These are phyloP conservation scores for Chrysotoxum bicinctum DNA, from an alignment of 2,888 invertebrate genomes.

Conservation along the genomic window DNA sequence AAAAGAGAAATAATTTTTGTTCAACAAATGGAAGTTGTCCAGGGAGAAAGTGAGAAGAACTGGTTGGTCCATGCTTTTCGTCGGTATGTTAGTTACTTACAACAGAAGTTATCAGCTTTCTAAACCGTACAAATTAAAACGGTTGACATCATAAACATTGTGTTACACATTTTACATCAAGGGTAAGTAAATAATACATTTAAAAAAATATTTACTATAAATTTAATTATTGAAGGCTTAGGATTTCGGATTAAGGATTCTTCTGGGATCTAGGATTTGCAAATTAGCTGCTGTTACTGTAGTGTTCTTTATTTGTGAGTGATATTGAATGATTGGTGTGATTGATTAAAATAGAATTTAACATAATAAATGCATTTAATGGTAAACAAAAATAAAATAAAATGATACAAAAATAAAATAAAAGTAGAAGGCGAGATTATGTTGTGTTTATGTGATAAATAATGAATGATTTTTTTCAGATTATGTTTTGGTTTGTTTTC, in stretches of 20 bases:
- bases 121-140: conserved; percentile 19
- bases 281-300: conserved; percentile 71
- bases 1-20: conserved; percentile 10
- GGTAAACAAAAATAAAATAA: conserved; percentile 26
- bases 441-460: conserved; percentile 43
- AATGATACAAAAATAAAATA: conserved; percentile 40
- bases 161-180: conserved; percentile 61
- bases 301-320: conserved; percentile 43
- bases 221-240: conserved; percentile 11
- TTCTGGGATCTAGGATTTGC: conserved; percentile 16
- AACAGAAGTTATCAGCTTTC: conserved; percentile 49
- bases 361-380: conserved; percentile 29
- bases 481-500: conserved; percentile 60
- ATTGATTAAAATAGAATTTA: conserved; percentile 37
- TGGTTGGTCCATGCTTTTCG: conserved; percentile 37
- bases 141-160: conserved; percentile 43
- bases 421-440: conserved; percentile 42
- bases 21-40: background rate
- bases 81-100: conserved; percentile 65
- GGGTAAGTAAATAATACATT: conserved; percentile 45
- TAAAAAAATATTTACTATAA: conserved; percentile 11
- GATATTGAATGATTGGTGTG: conserved; percentile 27
- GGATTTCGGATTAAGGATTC: conserved; percentile 1
- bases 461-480: conserved; percentile 51
- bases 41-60: conserved; percentile 28